A percentile compares a stretch with the other conserved stretches of the same genome.
phyloP scores from a whole-genome alignment of 2,113 vertebrate genomes.

The Cheirogaleus medius region DNA sequence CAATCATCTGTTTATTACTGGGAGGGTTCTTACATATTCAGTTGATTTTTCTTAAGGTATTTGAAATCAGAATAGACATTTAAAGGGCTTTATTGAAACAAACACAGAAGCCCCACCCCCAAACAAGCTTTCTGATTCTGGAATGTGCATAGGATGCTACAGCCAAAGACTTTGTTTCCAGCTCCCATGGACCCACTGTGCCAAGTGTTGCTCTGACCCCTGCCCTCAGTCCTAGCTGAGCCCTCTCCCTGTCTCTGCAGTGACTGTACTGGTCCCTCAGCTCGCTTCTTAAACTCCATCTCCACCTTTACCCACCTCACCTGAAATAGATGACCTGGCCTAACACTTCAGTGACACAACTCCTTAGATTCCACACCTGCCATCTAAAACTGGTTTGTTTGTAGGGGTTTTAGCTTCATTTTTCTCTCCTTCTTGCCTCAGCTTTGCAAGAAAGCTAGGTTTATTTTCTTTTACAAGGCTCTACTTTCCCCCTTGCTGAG shows the following conservation, averaged over 20 bases:
- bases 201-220: neutral
- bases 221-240: fast-evolving
- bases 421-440: neutral
- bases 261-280: neutral
- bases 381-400: neutral
- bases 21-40: neutral
- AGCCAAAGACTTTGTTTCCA: neutral
- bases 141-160: neutral
- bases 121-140: neutral
- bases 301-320: neutral
- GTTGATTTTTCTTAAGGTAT: neutral
- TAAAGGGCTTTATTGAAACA: slow-evolving; percentile 8
- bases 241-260: neutral
- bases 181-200: neutral
- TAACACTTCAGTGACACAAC: neutral
- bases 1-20: neutral
- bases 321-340: neutral
- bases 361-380: neutral
- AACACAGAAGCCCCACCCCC: neutral
- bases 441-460: neutral
- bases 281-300: neutral
- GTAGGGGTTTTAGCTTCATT: neutral
- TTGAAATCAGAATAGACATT: neutral
- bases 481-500: neutral
- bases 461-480: neutral